Conservation (phyloP, 2,113 vertebrate genomes). For the Myrmecophaga tridactyla region DNA sequence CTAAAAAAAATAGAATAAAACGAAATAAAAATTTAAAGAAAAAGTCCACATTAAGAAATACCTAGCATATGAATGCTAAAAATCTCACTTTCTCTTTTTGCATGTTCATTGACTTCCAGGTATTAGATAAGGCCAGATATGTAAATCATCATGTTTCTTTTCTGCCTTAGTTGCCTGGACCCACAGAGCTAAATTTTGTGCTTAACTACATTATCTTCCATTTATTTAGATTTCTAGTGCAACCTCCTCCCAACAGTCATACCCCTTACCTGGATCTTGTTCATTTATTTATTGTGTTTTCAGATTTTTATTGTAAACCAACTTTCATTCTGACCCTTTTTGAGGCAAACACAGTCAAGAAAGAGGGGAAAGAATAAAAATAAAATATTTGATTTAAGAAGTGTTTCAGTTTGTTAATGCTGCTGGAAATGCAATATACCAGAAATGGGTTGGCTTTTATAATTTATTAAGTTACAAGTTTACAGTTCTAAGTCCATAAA, state of each 20-base stretch:
- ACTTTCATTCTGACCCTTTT: neutral
- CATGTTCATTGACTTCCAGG: neutral
- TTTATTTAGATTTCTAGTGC: neutral
- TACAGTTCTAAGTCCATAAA: no score
- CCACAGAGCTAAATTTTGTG: neutral
- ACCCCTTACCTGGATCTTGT: neutral
- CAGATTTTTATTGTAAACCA: neutral
- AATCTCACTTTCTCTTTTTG: neutral
- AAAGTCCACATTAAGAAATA: neutral
- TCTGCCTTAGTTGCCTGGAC: neutral
- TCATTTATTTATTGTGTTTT: neutral
- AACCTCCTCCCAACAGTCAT: neutral
- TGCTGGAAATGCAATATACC: no score
- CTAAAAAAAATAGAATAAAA: neutral
- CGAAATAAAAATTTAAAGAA: neutral
- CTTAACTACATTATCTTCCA: neutral
- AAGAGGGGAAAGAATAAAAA: neutral
- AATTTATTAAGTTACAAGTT: no score
- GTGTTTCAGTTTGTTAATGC: no score
- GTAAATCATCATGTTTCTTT: neutral
- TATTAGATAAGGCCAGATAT: neutral
- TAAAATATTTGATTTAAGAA: conserved; percentile 18
- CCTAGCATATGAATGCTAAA: neutral
- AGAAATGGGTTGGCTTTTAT: no score
- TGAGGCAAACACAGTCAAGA: conserved; percentile 15